phyloP scores from a whole-genome alignment of 2,113 vertebrate species.

The Heliornis fulica region DNA sequence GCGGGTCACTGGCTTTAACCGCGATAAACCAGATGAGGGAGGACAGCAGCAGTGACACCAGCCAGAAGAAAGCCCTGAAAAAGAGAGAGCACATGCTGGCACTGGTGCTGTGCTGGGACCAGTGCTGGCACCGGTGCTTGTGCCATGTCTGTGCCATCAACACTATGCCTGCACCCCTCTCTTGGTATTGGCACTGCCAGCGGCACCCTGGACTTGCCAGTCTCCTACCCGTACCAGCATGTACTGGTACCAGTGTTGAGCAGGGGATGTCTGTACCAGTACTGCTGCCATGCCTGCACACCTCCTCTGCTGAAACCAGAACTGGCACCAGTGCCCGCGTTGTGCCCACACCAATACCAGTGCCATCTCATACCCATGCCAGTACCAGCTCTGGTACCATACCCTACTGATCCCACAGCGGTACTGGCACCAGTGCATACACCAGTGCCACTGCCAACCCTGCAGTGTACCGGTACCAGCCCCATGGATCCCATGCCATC shows the following conservation, averaged over 20 bases:
- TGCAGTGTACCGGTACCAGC: too few species aligned
- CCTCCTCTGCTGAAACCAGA: too few species aligned
- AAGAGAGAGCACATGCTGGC: neutral
- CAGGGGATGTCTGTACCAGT: neutral
- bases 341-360: neutral
- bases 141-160: fast-evolving
- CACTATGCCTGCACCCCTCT: neutral
- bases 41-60: conserved; percentile 76
- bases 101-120: fast-evolving
- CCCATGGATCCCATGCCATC: neutral
- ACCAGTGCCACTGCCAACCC: neutral
- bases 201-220: fast-evolving
- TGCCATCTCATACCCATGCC: fast-evolving
- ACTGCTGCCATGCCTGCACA: neutral
- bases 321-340: neutral
- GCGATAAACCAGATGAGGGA: conserved; percentile 81
- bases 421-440: neutral
- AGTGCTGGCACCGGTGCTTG: fast-evolving
- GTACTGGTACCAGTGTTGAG: neutral
- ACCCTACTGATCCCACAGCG: neutral
- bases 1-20: conserved; percentile 63
- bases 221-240: neutral
- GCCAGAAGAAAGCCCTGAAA: conserved; percentile 80
- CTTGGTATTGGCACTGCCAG: neutral
- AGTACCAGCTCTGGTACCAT: neutral